Evolutionary conservation across 2,113 vertebrate genomes (phyloP).

Genomic region (Sylvicapra grimmia): DNA sequence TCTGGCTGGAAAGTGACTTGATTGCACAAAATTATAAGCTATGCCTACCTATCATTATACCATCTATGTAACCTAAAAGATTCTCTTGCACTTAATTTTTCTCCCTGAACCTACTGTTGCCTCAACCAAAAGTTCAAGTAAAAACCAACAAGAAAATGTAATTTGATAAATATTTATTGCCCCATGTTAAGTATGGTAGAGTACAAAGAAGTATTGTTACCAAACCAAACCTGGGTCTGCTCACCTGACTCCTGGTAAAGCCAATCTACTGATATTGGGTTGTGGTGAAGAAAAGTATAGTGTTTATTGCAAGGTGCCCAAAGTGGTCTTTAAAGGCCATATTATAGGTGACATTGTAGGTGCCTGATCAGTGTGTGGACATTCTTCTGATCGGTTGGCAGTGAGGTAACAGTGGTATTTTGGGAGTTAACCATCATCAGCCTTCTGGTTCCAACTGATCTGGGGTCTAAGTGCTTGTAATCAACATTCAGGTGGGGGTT

Average conservation of each 20-base stretch:
- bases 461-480: background rate
- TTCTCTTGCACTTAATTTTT: background rate
- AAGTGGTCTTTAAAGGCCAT: background rate
- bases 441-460: background rate
- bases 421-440: background rate
- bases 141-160: slow-evolving; percentile 16
- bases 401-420: background rate
- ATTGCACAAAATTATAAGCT: background rate
- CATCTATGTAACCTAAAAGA: background rate
- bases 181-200: background rate
- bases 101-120: background rate
- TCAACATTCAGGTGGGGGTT: background rate
- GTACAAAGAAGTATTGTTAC: background rate
- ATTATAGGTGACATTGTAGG: background rate
- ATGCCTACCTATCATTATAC: background rate
- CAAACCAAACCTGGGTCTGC: background rate
- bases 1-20: background rate
- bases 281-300: background rate
- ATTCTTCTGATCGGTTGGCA: background rate
- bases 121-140: slow-evolving; percentile 30
- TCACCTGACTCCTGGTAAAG: background rate
- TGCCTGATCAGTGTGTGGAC: background rate
- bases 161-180: slow-evolving; percentile 11
- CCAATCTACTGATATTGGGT: background rate
- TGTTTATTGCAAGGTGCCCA: background rate